Base-by-base conservation (phyloP, 1,140 invertebrate species). In the Gryllus bimaculatus region DNA sequence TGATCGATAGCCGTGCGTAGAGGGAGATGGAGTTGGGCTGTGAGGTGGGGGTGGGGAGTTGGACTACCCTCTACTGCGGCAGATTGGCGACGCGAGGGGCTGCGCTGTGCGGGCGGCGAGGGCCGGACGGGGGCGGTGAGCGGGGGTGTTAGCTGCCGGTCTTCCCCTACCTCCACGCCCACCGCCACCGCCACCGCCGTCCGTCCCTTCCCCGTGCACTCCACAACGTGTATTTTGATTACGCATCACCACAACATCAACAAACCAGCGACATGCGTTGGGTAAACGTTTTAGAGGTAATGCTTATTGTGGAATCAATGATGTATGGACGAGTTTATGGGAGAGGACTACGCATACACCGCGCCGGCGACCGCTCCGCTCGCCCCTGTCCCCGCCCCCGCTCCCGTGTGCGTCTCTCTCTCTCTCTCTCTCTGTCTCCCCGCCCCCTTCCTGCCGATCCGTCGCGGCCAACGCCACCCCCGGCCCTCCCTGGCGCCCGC, bases 251-350 rank as follows among this genome's bases (percentile, higher is more conserved):
- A 66, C 54, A 66, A 66, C 54, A 66, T 66, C 54, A 66, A 66
- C 54, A 66, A 66, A 66, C 54, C 54, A 66, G 54, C 54, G 54
- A 66, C 54, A 66, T 66, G 54, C 54, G 54, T 66, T 66, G 54
- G 54, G 54, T 66, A 66, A 66, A 66, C 54, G 54, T 66, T 66
- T 66, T 66, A 66, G 54, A 66, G 54, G 10, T 66, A 66, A 66
- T 66, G 54, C 54, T 66, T 66, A 66, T 66, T 66, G 54, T 66
- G 54, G 54, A 66, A 66, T 66, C 54, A 66, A 66, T 66, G 54
- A 66, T 66, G 54, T 66, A 66, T 66, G 54, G 54, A 66, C 54
- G 54, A 66, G 54, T 66, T 66, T 66, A 66, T 66, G 54, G 54
- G 54, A 66, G 54, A 66, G 54, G 54, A 66, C 54, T 66, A 66